Conservation (phyloP, 1,140 invertebrate genomes). For the Matsumurasca onukii region DNA sequence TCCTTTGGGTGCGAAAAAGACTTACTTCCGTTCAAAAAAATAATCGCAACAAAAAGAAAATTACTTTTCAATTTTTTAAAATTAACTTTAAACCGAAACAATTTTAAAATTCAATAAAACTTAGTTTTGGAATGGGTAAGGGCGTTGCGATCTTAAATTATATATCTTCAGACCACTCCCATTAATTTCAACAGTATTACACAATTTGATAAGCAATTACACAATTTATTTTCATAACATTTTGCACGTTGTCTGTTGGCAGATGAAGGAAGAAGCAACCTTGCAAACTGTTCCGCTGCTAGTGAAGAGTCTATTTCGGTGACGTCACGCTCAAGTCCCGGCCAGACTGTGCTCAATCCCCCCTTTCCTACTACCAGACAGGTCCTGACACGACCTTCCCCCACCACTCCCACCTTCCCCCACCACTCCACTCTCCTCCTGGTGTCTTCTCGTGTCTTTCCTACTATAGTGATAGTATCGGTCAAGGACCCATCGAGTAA, state of each 20-base stretch:
- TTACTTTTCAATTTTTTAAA: too few relatives aligned
- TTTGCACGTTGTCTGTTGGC: not conserved
- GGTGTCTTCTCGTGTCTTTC: too few relatives aligned
- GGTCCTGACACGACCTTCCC: not conserved
- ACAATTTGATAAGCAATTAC: not conserved
- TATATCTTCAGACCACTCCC: too few relatives aligned
- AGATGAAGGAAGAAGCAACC: conserved; percentile 25
- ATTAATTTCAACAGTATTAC: not conserved
- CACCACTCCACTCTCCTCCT: not conserved
- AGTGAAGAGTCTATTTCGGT: not conserved
- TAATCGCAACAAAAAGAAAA: too few relatives aligned
- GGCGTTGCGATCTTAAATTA: not conserved
- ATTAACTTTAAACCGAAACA: not conserved
- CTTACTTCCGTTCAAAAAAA: too few relatives aligned
- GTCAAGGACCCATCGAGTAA: too few relatives aligned
- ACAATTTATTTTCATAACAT: not conserved
- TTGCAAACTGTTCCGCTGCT: conserved; percentile 10
- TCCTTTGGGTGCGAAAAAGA: too few relatives aligned
- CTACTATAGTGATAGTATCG: too few relatives aligned
- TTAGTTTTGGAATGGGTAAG: not conserved
- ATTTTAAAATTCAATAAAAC: not conserved
- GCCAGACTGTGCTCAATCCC: not conserved
- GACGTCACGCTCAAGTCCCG: too few relatives aligned
- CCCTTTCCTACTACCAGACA: not conserved
- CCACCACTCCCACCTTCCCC: not conserved